Percentiles rank a stretch among this genome's conserved stretches.
Evolutionary conservation across 2,113 vertebrate genomes (phyloP).

Genomic region (Ondatra zibethicus): DNA sequence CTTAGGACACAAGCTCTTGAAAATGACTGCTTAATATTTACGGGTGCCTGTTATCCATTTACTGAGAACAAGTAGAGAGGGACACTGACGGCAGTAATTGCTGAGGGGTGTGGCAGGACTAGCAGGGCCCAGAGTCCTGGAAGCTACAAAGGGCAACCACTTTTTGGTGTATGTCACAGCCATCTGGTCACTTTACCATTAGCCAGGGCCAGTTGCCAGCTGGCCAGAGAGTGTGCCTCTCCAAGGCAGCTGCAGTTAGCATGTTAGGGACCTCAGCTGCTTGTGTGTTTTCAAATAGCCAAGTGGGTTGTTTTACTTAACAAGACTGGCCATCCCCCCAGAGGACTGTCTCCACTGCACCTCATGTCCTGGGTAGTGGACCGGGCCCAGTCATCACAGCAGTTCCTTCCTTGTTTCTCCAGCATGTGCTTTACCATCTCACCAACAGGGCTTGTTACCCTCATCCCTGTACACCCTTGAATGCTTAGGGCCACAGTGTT

Average conservation of each 20-base stretch:
- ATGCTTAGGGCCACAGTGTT: background rate
- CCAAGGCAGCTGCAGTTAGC: background rate
- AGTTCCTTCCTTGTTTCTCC: background rate
- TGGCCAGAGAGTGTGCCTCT: no score
- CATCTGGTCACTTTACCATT: background rate
- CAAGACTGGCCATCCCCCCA: background rate
- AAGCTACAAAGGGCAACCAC: background rate
- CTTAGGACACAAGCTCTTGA: background rate
- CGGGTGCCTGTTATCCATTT: background rate
- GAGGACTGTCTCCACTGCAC: background rate
- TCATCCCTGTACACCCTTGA: background rate
- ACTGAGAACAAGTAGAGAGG: no score
- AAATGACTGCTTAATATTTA: background rate
- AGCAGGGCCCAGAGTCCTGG: background rate
- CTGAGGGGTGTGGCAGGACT: background rate
- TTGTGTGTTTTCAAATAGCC: background rate
- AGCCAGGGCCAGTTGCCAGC: background rate
- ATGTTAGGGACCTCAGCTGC: background rate
- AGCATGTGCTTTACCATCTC: background rate
- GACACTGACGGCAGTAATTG: background rate
- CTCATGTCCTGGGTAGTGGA: rapidly evolving
- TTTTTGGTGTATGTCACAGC: background rate
- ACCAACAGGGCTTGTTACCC: background rate
- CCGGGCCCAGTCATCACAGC: background rate
- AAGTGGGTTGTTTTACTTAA: background rate